Evolutionary conservation across 2,113 vertebrate genomes (phyloP), one percentile per base, ranked within the genome.

Genomic region (Scytalopus superciliaris): DNA sequence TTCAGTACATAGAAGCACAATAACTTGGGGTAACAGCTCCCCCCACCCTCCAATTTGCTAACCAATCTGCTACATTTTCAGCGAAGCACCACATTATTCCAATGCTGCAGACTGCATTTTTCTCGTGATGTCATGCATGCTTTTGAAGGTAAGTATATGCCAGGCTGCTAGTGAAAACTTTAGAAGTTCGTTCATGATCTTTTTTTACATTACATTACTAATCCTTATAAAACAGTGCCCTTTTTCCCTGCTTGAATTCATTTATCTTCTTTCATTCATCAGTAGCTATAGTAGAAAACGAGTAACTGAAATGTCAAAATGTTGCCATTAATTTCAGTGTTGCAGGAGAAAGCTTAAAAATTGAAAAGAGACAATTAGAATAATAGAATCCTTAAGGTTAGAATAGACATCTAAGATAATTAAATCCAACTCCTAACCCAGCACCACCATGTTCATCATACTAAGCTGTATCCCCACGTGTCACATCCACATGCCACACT

Each of bases 141-240:
- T 17, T 18, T 42, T 12, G 21, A 63, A 24, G 15, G 45, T 45
- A 79, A 78, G 67, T 33, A 62, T 2, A 9, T 11, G 25, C 9
- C 22, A 59, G 19, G 6, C 16, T 49, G 19, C 23, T 24, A 73
- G 13, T 12, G n/a, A 55, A 89, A 77, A 89, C 8, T 33, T 10
- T 15, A 30, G 0, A 17, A 42, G 5, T 59, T 40, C 17, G 17
- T 37, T 62, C 0, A 0, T 24, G 1, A 31, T 7, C 3, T 62
- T 64, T 83, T 78, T 82, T 63, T 42, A 25, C 2, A 44, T 10
- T 33, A 60, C 27, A 22, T 74, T 68, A 62, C 23, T 67, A 64
- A 62, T 22, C 23, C 18, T 77, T 78, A 31, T 8, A 59, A 78
- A 93, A 50, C 5, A 84, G 37, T 5, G 16, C 14, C 37, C 35